Evolutionary conservation across 2,888 invertebrate species (phyloP).

Genomic region (Cosmia trapezina): DNA sequence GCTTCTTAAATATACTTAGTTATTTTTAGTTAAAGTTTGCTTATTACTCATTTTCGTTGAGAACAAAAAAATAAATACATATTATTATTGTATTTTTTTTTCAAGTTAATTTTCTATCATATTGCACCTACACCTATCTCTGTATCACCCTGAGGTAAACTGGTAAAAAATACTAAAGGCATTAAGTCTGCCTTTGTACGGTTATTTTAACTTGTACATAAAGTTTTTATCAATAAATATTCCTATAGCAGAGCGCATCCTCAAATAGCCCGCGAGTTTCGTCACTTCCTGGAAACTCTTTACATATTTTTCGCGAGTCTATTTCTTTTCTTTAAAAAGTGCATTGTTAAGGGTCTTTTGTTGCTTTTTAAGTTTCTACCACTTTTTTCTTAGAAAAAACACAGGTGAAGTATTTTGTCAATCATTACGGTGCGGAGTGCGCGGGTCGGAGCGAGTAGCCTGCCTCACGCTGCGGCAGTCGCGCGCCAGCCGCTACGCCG

Average conservation of each 20-base stretch:
- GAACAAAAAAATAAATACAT: neutral
- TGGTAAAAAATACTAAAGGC: neutral
- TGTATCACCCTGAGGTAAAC: neutral
- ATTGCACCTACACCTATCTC: neutral
- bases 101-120: neutral
- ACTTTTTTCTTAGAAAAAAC: slow-evolving; percentile 75
- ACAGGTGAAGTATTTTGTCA: slow-evolving; percentile 87
- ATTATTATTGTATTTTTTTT: neutral
- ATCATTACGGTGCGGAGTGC: slow-evolving; percentile 83
- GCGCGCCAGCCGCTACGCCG: slow-evolving; percentile 73
- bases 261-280: neutral
- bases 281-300: neutral
- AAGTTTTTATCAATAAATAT: neutral
- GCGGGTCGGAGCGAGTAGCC: slow-evolving; percentile 67
- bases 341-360: slow-evolving; percentile 21
- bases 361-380: slow-evolving; percentile 41
- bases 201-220: neutral
- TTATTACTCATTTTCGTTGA: neutral
- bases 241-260: neutral
- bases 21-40: too few relatives aligned
- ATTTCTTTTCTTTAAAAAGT: neutral
- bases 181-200: neutral
- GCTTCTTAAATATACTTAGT: too few relatives aligned
- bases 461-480: slow-evolving; percentile 73
- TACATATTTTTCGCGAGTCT: neutral